Conservation (phyloP, 2,888 invertebrate species). For the Lithosia quadra region DNA sequence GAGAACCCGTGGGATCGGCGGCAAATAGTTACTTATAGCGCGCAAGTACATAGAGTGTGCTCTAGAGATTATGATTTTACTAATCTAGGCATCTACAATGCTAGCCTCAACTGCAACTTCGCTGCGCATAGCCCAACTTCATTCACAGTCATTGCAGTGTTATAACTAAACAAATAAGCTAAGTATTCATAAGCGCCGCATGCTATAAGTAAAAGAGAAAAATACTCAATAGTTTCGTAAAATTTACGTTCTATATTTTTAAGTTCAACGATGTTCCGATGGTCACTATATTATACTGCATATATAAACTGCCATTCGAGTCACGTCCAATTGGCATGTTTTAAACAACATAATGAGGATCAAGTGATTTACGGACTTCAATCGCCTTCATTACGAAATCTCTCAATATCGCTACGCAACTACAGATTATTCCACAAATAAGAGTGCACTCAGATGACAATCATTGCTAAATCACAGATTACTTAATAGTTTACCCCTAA, state of each 20-base stretch:
- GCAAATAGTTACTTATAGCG: too few species aligned
- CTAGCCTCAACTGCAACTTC: too few species aligned
- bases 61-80: too few species aligned
- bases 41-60: too few species aligned
- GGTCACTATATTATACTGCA: not conserved
- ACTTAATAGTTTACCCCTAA: not conserved
- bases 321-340: slow-evolving; percentile 46
- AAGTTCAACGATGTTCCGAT: not conserved
- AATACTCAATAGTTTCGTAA: not conserved
- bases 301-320: slow-evolving; percentile 12
- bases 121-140: too few species aligned
- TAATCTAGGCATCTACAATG: too few species aligned
- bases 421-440: slow-evolving; percentile 33
- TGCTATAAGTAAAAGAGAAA: not conserved
- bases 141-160: too few species aligned
- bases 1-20: too few species aligned
- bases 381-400: slow-evolving; percentile 45
- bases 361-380: slow-evolving; percentile 51
- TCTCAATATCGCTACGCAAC: slow-evolving; percentile 30
- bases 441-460: slow-evolving; percentile 29
- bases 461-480: not conserved
- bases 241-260: not conserved
- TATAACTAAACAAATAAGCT: too few species aligned
- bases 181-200: too few species aligned
- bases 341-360: slow-evolving; percentile 52